Percentiles rank a stretch among this genome's conserved stretches.
Evolutionary conservation across 2,113 vertebrate species (phyloP).

Genomic region (Erinaceus europaeus): DNA sequence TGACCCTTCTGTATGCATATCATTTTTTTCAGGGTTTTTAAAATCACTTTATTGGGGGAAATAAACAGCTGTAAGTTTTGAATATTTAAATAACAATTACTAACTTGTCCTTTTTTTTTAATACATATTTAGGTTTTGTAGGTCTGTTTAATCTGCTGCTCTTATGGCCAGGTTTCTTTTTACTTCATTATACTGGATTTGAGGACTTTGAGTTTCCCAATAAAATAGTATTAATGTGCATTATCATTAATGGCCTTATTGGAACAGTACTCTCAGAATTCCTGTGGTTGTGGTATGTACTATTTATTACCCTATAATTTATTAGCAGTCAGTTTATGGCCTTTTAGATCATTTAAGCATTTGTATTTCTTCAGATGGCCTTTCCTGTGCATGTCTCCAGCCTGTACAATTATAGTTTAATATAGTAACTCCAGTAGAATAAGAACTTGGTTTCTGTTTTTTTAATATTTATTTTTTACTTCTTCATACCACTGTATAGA

Average conservation of each 20-base stretch:
- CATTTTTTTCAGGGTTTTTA: background rate
- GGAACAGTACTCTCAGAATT: slow-evolving; percentile 98
- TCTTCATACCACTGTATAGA: background rate
- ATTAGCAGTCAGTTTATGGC: background rate
- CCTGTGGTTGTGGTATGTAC: slow-evolving; percentile 95
- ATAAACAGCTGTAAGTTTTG: background rate
- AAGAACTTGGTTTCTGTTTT: background rate
- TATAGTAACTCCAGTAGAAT: background rate
- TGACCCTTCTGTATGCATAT: background rate
- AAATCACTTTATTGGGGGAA: background rate
- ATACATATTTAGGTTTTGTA: slow-evolving; percentile 88
- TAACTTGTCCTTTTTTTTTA: slow-evolving; percentile 56
- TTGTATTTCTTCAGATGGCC: background rate
- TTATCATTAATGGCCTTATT: slow-evolving; percentile 95
- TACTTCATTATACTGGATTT: slow-evolving; percentile 95
- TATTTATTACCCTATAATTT: slow-evolving; percentile 4
- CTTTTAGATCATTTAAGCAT: background rate
- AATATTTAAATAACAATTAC: slow-evolving; percentile 35
- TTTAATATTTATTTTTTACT: background rate
- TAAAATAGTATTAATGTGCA: slow-evolving; percentile 94
- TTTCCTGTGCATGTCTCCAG: background rate
- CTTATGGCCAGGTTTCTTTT: slow-evolving; percentile 96
- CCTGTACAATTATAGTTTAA: background rate
- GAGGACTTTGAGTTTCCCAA: slow-evolving; percentile 96
- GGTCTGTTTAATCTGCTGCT: slow-evolving; percentile 97